phyloP scores from a whole-genome alignment of 2,888 invertebrate genomes.

The Apotomis capreana region DNA sequence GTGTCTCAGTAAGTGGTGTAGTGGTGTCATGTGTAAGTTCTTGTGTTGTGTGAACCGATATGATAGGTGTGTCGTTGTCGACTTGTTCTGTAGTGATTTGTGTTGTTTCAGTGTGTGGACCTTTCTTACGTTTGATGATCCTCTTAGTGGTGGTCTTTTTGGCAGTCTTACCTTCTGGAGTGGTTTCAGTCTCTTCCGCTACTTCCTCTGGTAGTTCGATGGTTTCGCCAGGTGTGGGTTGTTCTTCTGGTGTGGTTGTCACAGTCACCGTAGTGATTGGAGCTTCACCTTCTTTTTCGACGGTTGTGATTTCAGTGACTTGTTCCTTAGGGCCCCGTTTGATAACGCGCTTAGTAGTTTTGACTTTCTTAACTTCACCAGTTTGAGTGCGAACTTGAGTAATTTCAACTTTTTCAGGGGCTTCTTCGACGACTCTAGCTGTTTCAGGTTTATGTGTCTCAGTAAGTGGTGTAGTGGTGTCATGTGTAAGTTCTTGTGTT shows the following conservation, averaged over 20 bases:
- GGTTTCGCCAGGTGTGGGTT: conserved; percentile 24
- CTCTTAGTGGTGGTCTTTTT: no score
- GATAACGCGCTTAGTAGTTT: conserved; percentile 38
- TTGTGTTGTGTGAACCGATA: no score
- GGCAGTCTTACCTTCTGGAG: no score
- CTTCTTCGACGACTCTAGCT: not conserved
- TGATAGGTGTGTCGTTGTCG: no score
- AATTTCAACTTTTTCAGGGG: not conserved
- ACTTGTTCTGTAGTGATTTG: no score
- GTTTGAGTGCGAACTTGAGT: conserved; percentile 30
- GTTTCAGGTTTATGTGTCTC: not conserved
- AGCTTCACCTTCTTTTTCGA: no score
- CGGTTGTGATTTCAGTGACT: conserved; percentile 9
- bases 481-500: not conserved
- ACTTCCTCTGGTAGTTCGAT: no score
- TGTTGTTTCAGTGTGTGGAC: no score
- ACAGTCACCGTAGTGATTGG: no score
- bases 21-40: no score
- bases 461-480: conserved; percentile 1
- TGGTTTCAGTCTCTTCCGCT: no score
- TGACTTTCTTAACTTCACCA: conserved; percentile 28
- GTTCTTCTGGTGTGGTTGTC: conserved; percentile 36
- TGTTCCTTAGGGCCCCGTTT: conserved; percentile 55
- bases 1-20: no score
- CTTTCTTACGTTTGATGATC: conserved; percentile 28